These are phyloP conservation scores for Polietes domitor DNA, from an alignment of 2,888 invertebrate species.

Conservation along the genomic window DNA sequence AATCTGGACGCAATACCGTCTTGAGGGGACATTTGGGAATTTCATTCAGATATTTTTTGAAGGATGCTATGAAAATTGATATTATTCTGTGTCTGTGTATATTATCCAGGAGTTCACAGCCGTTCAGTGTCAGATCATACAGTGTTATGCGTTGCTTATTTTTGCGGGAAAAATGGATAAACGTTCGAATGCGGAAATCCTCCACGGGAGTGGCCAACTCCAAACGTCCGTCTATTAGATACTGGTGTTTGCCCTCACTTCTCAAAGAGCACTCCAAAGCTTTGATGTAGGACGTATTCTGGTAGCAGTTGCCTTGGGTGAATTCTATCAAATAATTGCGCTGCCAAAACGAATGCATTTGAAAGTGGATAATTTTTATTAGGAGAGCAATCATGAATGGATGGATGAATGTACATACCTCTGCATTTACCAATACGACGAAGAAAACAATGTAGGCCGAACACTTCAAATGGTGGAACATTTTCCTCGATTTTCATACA, in stretches of 20 bases:
- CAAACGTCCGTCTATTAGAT: background rate
- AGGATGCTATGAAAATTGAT: background rate
- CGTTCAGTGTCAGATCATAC: background rate
- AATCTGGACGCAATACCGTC: background rate
- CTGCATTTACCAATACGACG: no score
- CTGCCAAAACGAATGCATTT: background rate
- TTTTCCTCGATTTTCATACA: no score
- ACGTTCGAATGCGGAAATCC: background rate
- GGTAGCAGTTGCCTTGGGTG: background rate
- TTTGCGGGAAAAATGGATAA: background rate
- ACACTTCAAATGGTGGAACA: no score
- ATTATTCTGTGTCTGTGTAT: background rate
- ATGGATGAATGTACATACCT: no score
- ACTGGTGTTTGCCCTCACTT: background rate
- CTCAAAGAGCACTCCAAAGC: background rate
- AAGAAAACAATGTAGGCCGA: no score
- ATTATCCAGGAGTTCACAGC: background rate
- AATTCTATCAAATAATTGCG: background rate
- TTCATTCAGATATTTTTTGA: background rate
- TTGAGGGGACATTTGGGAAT: background rate
- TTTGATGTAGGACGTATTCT: background rate
- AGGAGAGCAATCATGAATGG: no score
- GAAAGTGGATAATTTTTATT: no score
- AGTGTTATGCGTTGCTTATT: background rate
- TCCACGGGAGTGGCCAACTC: background rate